phyloP scores from a whole-genome alignment of 2,797 vertebrate species.

The Fistularia tabacaria region DNA sequence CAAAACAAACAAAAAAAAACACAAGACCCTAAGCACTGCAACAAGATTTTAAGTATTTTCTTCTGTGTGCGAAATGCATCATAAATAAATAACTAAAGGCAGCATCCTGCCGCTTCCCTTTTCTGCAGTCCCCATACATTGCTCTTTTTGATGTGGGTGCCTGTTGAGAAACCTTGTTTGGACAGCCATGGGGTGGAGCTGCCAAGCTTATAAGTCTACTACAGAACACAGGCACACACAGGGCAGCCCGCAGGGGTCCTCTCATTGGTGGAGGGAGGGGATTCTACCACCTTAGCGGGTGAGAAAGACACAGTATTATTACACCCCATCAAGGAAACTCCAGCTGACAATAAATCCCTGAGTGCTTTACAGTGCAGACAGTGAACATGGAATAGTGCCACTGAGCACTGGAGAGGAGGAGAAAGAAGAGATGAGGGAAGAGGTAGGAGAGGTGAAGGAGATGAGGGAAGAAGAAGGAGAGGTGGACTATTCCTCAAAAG shows the following conservation, averaged over 20 bases:
- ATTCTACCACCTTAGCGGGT: constrained; percentile 77
- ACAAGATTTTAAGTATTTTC: constrained; percentile 56
- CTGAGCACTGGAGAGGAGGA: constrained; percentile 51
- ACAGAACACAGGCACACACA: constrained; percentile 80
- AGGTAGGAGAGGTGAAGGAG: constrained; percentile 38
- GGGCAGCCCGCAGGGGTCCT: constrained; percentile 78
- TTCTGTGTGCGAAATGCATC: constrained; percentile 61
- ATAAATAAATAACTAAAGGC: constrained; percentile 72
- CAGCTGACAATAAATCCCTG: constrained; percentile 80
- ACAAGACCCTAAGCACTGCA: constrained; percentile 10
- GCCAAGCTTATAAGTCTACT: constrained; percentile 80
- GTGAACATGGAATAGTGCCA: constrained; percentile 66
- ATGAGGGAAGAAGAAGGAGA: constrained; percentile 34
- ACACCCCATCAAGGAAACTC: constrained; percentile 80
- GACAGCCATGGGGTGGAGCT: constrained; percentile 83
- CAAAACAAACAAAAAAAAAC: constrained; percentile 24
- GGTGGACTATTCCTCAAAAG: constrained; percentile 65
- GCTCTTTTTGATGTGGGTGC: constrained; percentile 85
- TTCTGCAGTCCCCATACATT: constrained; percentile 71
- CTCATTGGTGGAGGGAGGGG: constrained; percentile 72
- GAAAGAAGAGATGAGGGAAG: constrained; percentile 41
- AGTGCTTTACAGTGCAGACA: constrained; percentile 77
- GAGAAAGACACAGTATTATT: constrained; percentile 80
- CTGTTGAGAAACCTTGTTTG: constrained; percentile 87
- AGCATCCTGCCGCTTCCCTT: constrained; percentile 74